phyloP scores from a whole-genome alignment of 2,888 invertebrate genomes.

The Limnephilus lunatus region DNA sequence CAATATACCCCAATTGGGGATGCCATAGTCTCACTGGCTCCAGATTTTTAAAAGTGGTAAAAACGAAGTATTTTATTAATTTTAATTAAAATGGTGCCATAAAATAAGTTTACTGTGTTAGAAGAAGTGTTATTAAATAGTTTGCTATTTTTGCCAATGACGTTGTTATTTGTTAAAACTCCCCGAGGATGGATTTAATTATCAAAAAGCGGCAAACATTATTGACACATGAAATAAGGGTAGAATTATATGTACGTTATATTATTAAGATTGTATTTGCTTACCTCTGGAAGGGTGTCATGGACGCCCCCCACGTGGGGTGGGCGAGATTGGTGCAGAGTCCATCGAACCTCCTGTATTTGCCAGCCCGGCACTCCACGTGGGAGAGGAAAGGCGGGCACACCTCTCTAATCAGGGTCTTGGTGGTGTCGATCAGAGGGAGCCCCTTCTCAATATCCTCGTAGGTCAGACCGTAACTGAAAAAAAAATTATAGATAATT shows the following conservation, averaged over 20 bases:
- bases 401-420: slow-evolving; percentile 89
- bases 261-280: neutral
- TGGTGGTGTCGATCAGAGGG: slow-evolving; percentile 91
- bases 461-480: slow-evolving; percentile 88
- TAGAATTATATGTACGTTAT: neutral
- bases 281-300: slow-evolving; percentile 89
- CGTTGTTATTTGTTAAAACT: too few relatives aligned
- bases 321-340: slow-evolving; percentile 92
- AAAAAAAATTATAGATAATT: slow-evolving; percentile 54
- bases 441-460: slow-evolving; percentile 93
- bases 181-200: neutral
- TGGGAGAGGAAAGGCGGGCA: slow-evolving; percentile 93
- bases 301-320: slow-evolving; percentile 93
- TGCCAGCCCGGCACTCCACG: slow-evolving; percentile 92
- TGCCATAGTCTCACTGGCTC: too few relatives aligned
- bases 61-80: too few relatives aligned
- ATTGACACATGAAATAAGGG: neutral
- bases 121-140: too few relatives aligned
- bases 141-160: too few relatives aligned
- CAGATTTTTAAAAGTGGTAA: too few relatives aligned
- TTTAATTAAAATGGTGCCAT: too few relatives aligned
- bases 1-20: too few relatives aligned
- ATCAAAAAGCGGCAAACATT: too few relatives aligned
- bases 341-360: slow-evolving; percentile 91
- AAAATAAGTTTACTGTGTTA: too few relatives aligned